A percentile compares a stretch with the other conserved stretches of the same genome.
Evolutionary conservation across 2,113 vertebrate species (phyloP).

Genomic region (Actenoides hombroni): DNA sequence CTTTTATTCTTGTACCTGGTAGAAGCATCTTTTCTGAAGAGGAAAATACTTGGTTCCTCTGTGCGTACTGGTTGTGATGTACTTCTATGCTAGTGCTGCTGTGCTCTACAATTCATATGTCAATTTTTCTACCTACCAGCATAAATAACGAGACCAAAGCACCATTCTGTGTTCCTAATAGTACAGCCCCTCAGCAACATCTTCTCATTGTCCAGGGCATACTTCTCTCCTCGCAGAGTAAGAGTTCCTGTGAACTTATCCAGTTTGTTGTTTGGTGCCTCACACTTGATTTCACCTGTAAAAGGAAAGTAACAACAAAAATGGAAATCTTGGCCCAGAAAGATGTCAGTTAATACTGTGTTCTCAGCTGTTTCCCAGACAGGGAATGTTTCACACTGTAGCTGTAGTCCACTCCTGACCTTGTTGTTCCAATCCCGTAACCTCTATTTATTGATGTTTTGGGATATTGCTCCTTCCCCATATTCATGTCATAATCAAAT

Average conservation of each 20-base stretch:
- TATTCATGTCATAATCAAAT: neutral
- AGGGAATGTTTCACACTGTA: neutral
- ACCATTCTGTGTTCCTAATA: conserved; percentile 94
- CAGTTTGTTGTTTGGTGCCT: conserved; percentile 91
- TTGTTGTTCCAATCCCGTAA: neutral
- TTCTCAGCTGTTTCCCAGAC: neutral
- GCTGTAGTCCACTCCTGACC: neutral
- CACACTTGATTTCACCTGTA: conserved; percentile 87
- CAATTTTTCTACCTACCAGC: conserved; percentile 77
- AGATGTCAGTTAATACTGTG: neutral
- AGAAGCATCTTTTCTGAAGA: neutral
- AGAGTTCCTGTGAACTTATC: conserved; percentile 89
- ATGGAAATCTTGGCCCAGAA: neutral
- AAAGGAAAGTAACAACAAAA: neutral
- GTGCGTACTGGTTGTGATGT: neutral
- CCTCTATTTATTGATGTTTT: neutral
- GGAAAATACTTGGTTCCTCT: neutral
- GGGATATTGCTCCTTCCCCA: neutral
- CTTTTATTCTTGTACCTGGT: neutral
- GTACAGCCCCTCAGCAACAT: conserved; percentile 90
- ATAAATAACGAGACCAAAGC: conserved; percentile 91
- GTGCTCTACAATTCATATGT: neutral
- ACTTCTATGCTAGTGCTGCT: neutral
- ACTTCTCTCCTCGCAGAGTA: conserved; percentile 70
- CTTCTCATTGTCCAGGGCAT: conserved; percentile 86